phyloP scores from a whole-genome alignment of 2,113 vertebrate species.

The Jaculus jaculus region DNA sequence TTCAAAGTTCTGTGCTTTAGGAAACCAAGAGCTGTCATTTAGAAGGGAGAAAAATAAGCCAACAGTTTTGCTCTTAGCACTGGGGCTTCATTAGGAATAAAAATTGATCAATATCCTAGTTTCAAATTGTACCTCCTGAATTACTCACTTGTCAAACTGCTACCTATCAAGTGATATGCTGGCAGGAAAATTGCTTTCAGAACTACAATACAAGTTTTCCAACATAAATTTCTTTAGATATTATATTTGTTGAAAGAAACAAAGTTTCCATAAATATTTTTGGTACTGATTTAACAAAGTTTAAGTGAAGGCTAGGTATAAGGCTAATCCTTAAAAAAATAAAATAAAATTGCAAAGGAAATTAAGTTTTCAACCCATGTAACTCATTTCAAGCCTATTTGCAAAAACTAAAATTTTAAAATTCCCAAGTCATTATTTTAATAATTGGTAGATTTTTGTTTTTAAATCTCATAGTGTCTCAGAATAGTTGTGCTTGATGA shows the following conservation, averaged over 20 bases:
- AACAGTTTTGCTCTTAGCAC: not conserved
- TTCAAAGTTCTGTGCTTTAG: not conserved
- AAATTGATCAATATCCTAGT: not conserved
- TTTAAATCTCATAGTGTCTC: not conserved
- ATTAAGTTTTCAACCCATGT: not conserved
- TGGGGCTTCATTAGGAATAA: not conserved
- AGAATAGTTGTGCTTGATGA: not conserved
- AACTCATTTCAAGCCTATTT: not conserved
- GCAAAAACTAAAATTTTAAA: not conserved
- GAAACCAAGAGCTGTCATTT: not conserved
- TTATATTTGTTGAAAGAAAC: constrained; percentile 15
- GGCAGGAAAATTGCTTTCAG: not conserved
- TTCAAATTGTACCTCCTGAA: not conserved
- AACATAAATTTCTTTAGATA: not conserved
- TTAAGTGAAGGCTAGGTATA: not conserved
- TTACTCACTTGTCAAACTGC: not conserved
- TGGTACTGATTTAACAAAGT: not conserved
- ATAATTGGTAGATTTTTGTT: not conserved
- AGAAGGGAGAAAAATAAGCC: not conserved
- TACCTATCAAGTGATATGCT: not conserved
- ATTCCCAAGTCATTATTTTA: not conserved
- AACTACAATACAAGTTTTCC: not conserved
- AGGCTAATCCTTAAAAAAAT: constrained; percentile 25
- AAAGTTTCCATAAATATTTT: constrained; percentile 18
- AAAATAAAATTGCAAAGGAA: constrained; percentile 24